These are phyloP conservation scores for Elymnias hypermnestra DNA, from an alignment of 1,140 invertebrate species.

Conservation along the genomic window DNA sequence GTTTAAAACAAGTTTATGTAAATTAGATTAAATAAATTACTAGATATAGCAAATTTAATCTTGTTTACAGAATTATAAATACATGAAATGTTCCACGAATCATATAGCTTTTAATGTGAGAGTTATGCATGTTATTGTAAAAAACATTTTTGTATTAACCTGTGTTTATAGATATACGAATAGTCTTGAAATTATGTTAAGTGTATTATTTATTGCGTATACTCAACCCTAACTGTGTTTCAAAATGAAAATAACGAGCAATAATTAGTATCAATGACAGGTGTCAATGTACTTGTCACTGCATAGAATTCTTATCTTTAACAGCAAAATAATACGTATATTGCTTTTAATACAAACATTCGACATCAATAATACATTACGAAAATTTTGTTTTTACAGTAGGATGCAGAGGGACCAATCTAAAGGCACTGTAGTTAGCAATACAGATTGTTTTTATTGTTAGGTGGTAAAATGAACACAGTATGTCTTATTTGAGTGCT, in stretches of 20 bases:
- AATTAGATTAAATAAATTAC: slow-evolving; percentile 24
- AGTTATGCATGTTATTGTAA: slow-evolving; percentile 31
- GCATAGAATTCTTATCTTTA: slow-evolving; percentile 38
- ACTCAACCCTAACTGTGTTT: too few species aligned
- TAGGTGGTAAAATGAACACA: slow-evolving; percentile 68
- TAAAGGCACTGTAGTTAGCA: slow-evolving; percentile 43
- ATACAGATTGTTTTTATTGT: slow-evolving; percentile 49
- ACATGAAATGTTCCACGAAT: slow-evolving; percentile 31
- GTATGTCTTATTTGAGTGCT: slow-evolving; percentile 75
- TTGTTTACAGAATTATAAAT: slow-evolving; percentile 9
- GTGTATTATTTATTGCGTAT: too few species aligned
- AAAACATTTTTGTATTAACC: slow-evolving; percentile 13
- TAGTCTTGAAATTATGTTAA: slow-evolving; percentile 13
- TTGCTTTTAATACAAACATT: slow-evolving; percentile 28
- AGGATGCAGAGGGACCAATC: slow-evolving; percentile 65
- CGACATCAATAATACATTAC: slow-evolving; percentile 1
- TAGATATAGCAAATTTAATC: slow-evolving; percentile 12
- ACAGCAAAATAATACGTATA: slow-evolving; percentile 52
- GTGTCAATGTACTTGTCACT: slow-evolving; percentile 62
- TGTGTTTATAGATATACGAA: slow-evolving; percentile 15
- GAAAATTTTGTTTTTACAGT: slow-evolving; percentile 43
- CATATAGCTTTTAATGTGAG: slow-evolving; percentile 38
- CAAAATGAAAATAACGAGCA: slow-evolving; percentile 18
- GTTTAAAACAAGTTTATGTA: slow-evolving; percentile 29
- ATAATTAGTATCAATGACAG: slow-evolving; percentile 44